Percentiles rank a stretch among this genome's conserved stretches.
phyloP scores from a whole-genome alignment of 1,140 invertebrate species.

The Leptopilina boulardi region DNA sequence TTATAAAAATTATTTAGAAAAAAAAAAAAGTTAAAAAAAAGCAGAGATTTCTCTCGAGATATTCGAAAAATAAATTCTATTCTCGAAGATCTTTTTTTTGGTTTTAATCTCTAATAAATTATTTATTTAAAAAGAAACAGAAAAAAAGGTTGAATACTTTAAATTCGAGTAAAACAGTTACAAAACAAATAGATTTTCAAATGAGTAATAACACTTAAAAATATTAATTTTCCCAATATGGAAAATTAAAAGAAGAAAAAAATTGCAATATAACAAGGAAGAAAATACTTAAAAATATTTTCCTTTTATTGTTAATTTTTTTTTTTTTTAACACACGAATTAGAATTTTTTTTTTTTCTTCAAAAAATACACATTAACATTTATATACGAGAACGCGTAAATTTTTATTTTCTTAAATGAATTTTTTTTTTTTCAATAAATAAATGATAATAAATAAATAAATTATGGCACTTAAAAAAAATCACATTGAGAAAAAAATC shows the following conservation, averaged over 20 bases:
- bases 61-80: background rate
- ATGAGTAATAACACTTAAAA: background rate
- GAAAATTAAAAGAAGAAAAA: background rate
- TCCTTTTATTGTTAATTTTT: too few species aligned
- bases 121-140: background rate
- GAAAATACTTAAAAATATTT: too few species aligned
- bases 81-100: background rate
- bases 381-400: background rate
- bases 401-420: background rate
- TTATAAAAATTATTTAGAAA: background rate
- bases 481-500: background rate
- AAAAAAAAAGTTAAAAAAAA: background rate
- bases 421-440: background rate
- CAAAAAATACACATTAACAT: background rate
- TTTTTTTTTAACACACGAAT: background rate
- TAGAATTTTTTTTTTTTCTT: background rate
- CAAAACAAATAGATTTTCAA: background rate
- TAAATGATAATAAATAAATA: slow-evolving; percentile 3
- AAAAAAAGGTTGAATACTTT: background rate
- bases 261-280: background rate
- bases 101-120: background rate
- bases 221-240: too few species aligned
- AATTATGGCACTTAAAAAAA: slow-evolving; percentile 21
- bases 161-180: background rate
- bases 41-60: background rate